These are phyloP conservation scores for Mormyrops boulengeri DNA, from an alignment of 2,797 vertebrate species.

Conservation along the genomic window DNA sequence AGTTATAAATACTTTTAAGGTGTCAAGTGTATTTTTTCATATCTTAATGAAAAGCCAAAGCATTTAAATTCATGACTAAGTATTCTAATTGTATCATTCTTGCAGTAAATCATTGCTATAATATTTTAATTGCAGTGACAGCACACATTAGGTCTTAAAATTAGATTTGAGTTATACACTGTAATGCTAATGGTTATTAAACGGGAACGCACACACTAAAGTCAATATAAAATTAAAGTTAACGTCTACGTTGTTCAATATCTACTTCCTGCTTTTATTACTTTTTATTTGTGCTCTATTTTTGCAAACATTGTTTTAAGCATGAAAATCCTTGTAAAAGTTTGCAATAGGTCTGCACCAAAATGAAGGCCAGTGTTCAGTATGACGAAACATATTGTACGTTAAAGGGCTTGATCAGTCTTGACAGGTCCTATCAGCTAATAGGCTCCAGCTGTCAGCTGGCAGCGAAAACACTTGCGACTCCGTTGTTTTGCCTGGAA, in stretches of 20 bases:
- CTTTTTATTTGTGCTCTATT: background rate
- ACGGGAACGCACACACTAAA: background rate
- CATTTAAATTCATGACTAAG: background rate
- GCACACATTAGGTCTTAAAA: background rate
- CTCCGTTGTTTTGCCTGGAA: background rate
- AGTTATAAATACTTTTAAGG: background rate
- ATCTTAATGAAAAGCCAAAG: background rate
- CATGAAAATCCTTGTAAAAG: background rate
- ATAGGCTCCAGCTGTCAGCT: background rate
- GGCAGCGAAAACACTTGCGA: background rate
- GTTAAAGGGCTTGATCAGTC: background rate
- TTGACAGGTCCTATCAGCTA: background rate
- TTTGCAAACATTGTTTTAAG: background rate
- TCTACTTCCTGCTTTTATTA: background rate
- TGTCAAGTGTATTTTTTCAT: background rate
- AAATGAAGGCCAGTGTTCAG: background rate
- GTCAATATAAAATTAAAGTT: background rate
- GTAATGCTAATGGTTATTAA: background rate
- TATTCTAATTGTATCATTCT: background rate
- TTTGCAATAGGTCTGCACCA: background rate
- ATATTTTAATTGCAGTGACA: background rate
- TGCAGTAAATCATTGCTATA: background rate
- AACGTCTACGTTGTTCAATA: background rate
- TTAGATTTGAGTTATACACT: background rate
- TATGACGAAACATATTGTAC: background rate